Conservation (phyloP, 2,888 invertebrate genomes). For the Himalopsyche anomala region DNA sequence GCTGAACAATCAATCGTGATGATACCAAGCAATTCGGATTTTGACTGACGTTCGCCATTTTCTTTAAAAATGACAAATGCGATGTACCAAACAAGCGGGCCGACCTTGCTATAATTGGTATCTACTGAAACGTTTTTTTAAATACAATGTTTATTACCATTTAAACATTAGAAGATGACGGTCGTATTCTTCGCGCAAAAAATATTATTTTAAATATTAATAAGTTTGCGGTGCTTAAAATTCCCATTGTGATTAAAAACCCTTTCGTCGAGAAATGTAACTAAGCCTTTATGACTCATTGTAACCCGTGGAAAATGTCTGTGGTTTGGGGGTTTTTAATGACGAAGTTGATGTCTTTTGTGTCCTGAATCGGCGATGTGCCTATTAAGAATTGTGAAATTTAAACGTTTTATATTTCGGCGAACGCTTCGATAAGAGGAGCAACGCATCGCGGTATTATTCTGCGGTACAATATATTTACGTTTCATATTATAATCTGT, state of each 20-base stretch:
- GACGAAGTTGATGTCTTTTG: conserved; percentile 30
- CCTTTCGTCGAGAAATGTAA: conserved; percentile 22
- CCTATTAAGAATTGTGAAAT: conserved; percentile 11
- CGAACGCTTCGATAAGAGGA: background rate
- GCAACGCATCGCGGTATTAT: background rate
- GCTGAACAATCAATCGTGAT: too few relatives aligned
- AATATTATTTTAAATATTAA: conserved; percentile 35
- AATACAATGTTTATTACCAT: conserved; percentile 32
- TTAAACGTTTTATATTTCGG: conserved; percentile 29
- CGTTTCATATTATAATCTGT: too few relatives aligned
- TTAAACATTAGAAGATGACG: conserved; percentile 32
- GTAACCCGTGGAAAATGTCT: conserved; percentile 16
- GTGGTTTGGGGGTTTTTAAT: conserved; percentile 27
- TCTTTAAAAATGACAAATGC: too few relatives aligned
- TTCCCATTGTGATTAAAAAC: conserved; percentile 33
- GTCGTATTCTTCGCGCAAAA: background rate
- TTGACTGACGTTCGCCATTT: too few relatives aligned
- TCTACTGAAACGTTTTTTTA: conserved; percentile 1
- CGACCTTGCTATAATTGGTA: background rate
- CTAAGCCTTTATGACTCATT: conserved; percentile 16
- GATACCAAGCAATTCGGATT: too few relatives aligned
- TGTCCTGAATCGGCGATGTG: conserved; percentile 14
- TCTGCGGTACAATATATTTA: background rate
- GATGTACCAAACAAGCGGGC: too few relatives aligned
- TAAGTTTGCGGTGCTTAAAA: conserved; percentile 23